phyloP scores from a whole-genome alignment of 2,888 invertebrate species.

The Yponomeuta evonymella region DNA sequence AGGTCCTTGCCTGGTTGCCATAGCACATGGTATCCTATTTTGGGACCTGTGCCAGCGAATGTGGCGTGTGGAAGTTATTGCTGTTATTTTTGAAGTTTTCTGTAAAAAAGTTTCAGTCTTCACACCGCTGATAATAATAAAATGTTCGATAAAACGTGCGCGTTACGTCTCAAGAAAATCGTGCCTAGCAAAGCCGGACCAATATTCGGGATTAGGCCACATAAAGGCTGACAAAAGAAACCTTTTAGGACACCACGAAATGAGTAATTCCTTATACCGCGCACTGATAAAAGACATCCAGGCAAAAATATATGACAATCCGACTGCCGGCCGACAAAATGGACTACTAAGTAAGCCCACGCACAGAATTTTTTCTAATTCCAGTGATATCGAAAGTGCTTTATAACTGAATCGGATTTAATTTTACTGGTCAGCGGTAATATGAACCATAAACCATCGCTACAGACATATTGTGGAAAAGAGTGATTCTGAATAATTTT shows the following conservation, averaged over 20 bases:
- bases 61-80: too few relatives aligned
- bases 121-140: too few relatives aligned
- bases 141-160: neutral
- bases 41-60: too few relatives aligned
- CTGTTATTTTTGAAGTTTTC: too few relatives aligned
- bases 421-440: too few relatives aligned
- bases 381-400: too few relatives aligned
- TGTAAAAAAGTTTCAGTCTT: too few relatives aligned
- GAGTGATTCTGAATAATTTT: too few relatives aligned
- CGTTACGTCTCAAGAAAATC: constrained; percentile 12
- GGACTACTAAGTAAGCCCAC: neutral
- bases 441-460: too few relatives aligned
- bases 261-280: constrained; percentile 3
- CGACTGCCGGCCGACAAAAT: neutral
- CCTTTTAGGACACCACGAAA: constrained; percentile 8
- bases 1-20: neutral
- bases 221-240: constrained; percentile 14
- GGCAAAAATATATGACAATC: neutral
- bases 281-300: neutral
- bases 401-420: too few relatives aligned
- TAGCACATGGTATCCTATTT: too few relatives aligned
- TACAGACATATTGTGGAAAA: too few relatives aligned
- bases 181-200: neutral
- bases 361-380: neutral
- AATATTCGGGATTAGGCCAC: constrained; percentile 8